Base-by-base conservation (phyloP, 1,140 invertebrate genomes). In the Penaeus chinensis region DNA sequence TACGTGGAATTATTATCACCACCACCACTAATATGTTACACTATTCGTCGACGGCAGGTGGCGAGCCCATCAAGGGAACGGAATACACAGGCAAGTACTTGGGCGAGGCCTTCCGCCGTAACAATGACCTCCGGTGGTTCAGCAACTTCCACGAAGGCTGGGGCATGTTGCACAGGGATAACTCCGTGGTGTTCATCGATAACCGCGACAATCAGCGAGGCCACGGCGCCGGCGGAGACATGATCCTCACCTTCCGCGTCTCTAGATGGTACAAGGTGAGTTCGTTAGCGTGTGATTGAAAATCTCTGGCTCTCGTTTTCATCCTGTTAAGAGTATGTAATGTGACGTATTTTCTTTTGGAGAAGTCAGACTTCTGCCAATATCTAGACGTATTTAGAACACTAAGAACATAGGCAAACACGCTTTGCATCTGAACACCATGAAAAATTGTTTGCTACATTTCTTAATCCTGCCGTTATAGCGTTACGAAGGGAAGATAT, bases 201-300 rank as follows among this genome's bases (percentile, higher is more conserved):
- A 93, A 96, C 91, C 95, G 96, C 85, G 95, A 96, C 90, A 95
- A 95, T 71, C 95, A 96, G 91, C 91, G 95, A 19, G 94, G 94
- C 19, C 93, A 94, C 89, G 94, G 94, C 60, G 93, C 93, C 79
- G 93, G 93, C 87, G 93, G 93, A 69, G 92, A 61, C 20, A 69
- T 20, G 27, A 89, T 90, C 19, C 74, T 91, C 3, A 91, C 91
- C 7, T 61, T 92, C 89, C 90, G 89, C 62, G 91, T 94, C 42
- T 89, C 92, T 4, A 89, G 91, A 32, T 69, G 87, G 42, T 93
- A 94, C 90, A 93, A 93, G 89, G 95, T 96, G 92, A 96, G 95
- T 13, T 95, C 95, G 4, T 97, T 96, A 0, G 54, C 54, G 11
- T 13, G 11, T 11, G 54, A 54, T 54, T 54, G 16, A 54, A 54